Evolutionary conservation across 2,797 vertebrate species (phyloP).

Genomic region (Oryzias sinensis): DNA sequence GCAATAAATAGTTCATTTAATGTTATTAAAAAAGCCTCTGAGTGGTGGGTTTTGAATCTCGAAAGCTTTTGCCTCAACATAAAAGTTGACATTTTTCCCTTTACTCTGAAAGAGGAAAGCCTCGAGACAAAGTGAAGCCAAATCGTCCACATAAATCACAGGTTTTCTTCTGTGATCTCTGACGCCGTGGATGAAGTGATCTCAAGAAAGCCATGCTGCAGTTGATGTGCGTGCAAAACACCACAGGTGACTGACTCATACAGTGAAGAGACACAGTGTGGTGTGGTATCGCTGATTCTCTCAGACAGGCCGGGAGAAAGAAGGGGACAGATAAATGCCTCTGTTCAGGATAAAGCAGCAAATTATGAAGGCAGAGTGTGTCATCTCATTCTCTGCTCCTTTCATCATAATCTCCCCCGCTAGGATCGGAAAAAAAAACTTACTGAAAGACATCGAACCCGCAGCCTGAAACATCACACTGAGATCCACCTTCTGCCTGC

Average conservation of each 20-base stretch:
- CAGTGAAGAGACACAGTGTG: slow-evolving; percentile 44
- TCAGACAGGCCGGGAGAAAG: background rate
- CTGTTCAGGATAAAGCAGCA: slow-evolving; percentile 72
- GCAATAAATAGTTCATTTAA: too few relatives aligned
- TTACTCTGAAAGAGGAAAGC: slow-evolving; percentile 22
- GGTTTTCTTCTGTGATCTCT: slow-evolving; percentile 38
- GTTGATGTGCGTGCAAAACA: slow-evolving; percentile 67
- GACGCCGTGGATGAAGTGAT: slow-evolving; percentile 58
- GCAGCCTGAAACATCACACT: slow-evolving; percentile 47
- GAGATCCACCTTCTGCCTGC: slow-evolving; percentile 67
- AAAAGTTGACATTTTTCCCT: slow-evolving; percentile 16
- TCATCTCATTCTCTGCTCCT: slow-evolving; percentile 77
- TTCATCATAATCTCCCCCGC: slow-evolving; percentile 74
- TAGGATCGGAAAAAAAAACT: slow-evolving; percentile 63
- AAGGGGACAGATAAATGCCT: slow-evolving; percentile 60
- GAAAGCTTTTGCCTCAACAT: slow-evolving; percentile 13
- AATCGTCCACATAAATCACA: slow-evolving; percentile 48
- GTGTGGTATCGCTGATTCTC: slow-evolving; percentile 69
- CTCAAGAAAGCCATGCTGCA: slow-evolving; percentile 43
- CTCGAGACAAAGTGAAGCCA: slow-evolving; percentile 17
- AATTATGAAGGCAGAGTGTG: slow-evolving; percentile 78
- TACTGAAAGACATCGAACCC: slow-evolving; percentile 67
- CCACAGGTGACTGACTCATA: slow-evolving; percentile 70
- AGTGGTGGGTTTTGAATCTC: too few relatives aligned
- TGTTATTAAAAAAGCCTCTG: too few relatives aligned